These are phyloP conservation scores for Kryptolebias marmoratus DNA, from an alignment of 2,113 vertebrate species.

Conservation along the genomic window DNA sequence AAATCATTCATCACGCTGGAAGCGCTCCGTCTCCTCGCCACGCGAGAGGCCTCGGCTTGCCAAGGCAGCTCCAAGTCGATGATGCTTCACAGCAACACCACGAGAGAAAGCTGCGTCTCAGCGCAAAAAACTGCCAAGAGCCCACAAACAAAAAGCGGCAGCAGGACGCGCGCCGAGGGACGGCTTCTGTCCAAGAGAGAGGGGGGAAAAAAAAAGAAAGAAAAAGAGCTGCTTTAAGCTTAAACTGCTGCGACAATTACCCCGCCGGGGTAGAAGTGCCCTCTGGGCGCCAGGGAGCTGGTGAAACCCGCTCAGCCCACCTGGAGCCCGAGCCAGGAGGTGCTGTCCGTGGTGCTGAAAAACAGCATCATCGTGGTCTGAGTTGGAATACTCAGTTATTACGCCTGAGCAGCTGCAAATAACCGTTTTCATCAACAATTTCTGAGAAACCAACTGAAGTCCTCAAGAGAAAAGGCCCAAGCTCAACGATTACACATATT, in stretches of 20 bases:
- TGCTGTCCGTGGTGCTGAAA: slow-evolving; percentile 37
- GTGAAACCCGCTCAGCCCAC: slow-evolving; percentile 28
- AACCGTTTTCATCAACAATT: not conserved
- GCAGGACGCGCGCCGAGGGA: slow-evolving; percentile 18
- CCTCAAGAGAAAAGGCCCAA: too few species aligned
- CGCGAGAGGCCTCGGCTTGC: slow-evolving; percentile 25
- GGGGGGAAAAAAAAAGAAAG: too few species aligned
- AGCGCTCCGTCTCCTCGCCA: slow-evolving; percentile 25
- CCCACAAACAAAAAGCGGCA: slow-evolving; percentile 39
- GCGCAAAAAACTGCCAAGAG: slow-evolving; percentile 40
- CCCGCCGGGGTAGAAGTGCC: slow-evolving; percentile 20
- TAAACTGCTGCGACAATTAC: slow-evolving; percentile 21
- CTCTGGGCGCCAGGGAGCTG: slow-evolving; percentile 30
- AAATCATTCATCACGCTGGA: slow-evolving; percentile 56
- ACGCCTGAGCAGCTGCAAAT: not conserved
- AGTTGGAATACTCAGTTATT: not conserved
- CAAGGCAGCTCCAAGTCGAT: slow-evolving; percentile 43
- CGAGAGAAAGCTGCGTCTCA: slow-evolving; percentile 49
- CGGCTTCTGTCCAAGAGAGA: slow-evolving; percentile 11
- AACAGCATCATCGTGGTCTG: not conserved
- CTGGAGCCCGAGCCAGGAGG: slow-evolving; percentile 19
- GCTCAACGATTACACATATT: too few species aligned
- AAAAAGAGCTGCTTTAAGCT: too few species aligned
- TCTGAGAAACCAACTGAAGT: too few species aligned
- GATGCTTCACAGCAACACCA: slow-evolving; percentile 56